phyloP scores from a whole-genome alignment of 2,797 vertebrate species.

The Anniella stebbinsi region DNA sequence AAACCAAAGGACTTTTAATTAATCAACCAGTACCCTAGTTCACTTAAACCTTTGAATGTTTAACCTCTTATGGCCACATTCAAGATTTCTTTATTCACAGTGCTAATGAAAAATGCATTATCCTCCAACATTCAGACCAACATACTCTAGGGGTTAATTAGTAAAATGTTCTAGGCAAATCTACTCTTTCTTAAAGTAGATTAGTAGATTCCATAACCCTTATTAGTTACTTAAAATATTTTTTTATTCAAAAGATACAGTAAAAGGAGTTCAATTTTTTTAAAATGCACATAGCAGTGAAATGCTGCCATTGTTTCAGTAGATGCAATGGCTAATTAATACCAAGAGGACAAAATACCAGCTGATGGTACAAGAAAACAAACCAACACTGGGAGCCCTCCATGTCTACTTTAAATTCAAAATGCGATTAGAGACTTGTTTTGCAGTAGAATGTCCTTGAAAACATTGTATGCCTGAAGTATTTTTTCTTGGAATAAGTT shows the following conservation, averaged over 20 bases:
- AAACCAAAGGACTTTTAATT: neutral
- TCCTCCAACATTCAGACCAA: constrained; percentile 10
- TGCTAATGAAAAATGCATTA: constrained; percentile 39
- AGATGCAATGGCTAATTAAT: neutral
- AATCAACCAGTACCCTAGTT: neutral
- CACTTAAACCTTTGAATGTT: neutral
- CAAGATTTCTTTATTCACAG: constrained; percentile 1
- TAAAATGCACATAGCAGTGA: neutral
- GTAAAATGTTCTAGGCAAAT: constrained; percentile 24
- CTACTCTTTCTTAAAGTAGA: neutral
- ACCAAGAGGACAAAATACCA: constrained; percentile 13
- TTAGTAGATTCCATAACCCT: neutral
- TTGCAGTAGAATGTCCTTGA: constrained; percentile 4
- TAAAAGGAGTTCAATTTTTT: neutral
- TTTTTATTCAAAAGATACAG: constrained; percentile 6
- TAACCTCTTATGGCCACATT: constrained; percentile 1
- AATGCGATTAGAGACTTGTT: neutral
- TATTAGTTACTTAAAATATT: constrained; percentile 1
- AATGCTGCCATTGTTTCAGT: constrained; percentile 12
- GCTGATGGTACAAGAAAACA: neutral
- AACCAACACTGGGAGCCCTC: constrained; percentile 4
- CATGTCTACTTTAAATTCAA: neutral
- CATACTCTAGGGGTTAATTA: constrained; percentile 35
- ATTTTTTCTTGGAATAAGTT: neutral
- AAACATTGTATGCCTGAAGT: neutral